Evolutionary conservation across 2,797 vertebrate species (phyloP), one percentile per base, ranked within the genome.

Genomic region (Notolabrus celidotus): DNA sequence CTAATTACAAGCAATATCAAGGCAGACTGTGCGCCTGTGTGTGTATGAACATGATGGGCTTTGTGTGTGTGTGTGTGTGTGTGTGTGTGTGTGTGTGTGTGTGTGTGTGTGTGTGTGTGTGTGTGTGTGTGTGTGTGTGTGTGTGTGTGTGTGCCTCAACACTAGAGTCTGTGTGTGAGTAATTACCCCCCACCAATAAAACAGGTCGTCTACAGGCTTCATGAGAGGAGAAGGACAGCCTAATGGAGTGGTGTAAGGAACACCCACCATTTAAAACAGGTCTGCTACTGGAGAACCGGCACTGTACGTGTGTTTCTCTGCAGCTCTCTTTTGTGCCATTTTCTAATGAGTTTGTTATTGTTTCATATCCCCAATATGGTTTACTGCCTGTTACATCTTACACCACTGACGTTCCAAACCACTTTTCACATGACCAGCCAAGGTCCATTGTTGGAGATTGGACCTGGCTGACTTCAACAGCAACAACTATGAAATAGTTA

Each of bases 1-100:
- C 79, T 91, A 90, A 93, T 93, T 92, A 91, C 85, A 81, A 85
- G 73, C 71, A 67, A 47, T 58, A 74, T 78, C 68, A 77, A 71
- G 54, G 71, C 51, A 76, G 71, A 34, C 51, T 3, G 5, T 15
- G n/a, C 0, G 66, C 47, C 17, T 65, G 45, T 73, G 74, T 76
- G 65, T 61, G 62, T 68, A 49, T 58, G 41, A 66, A 66, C 62
- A 56, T 71, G 54, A 72, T 47, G 17, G 71, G 62, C 34, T 74
- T 22, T 72, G 8, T 45, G 60, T 72, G 64, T 76, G 55, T 65
- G 11, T 65, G 71, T 74, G 47, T 57, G 33, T n/a, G n/a, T n/a
- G n/a, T n/a, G n/a, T n/a, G n/a, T n/a, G n/a, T n/a, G n/a, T n/a
- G 49, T 51, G 38, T 60, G 49, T 46, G 63, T 39, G 25, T 67